phyloP scores from a whole-genome alignment of 2,113 vertebrate species.

The Onychostoma macrolepis region DNA sequence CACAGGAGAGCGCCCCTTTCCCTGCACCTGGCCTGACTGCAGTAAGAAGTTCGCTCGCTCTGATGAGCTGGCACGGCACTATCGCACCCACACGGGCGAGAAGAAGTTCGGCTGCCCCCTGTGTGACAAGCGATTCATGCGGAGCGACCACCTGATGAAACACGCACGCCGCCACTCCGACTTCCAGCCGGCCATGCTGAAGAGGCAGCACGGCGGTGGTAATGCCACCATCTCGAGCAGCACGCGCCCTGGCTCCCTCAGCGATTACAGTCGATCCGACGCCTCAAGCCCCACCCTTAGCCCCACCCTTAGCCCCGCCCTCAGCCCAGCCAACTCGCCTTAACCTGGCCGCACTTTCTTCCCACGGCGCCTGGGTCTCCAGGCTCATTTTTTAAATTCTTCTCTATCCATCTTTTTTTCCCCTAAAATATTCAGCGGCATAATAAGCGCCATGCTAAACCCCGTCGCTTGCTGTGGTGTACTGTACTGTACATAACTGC shows the following conservation, averaged over 20 bases:
- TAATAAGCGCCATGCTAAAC: conserved; percentile 68
- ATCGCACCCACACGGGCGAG: conserved; percentile 98
- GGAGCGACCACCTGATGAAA: conserved; percentile 97
- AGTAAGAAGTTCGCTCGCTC: conserved; percentile 98
- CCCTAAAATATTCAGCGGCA: conserved; percentile 72
- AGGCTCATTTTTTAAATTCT: conserved; percentile 50
- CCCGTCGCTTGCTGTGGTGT: conserved; percentile 78
- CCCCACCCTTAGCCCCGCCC: conserved; percentile 83
- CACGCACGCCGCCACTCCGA: conserved; percentile 92
- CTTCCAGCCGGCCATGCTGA: conserved; percentile 95
- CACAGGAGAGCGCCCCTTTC: conserved; percentile 92
- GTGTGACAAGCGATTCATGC: conserved; percentile 98
- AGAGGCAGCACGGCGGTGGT: conserved; percentile 77
- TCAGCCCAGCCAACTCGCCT: conserved; percentile 94
- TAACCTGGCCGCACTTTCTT: conserved; percentile 82
- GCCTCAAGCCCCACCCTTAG: conserved; percentile 91
- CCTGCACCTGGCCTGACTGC: conserved; percentile 94
- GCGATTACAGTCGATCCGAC: conserved; percentile 96
- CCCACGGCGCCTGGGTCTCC: conserved; percentile 65
- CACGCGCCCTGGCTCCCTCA: conserved; percentile 88
- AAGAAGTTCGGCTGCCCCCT: conserved; percentile 96
- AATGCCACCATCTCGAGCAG: conserved; percentile 60
- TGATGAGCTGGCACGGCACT: conserved; percentile 94
- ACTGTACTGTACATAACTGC: conserved; percentile 82
- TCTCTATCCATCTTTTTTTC: conserved; percentile 27